Percentiles rank a stretch among this genome's conserved stretches.
Evolutionary conservation across 2,888 invertebrate species (phyloP).

Genomic region (Acleris emargana): DNA sequence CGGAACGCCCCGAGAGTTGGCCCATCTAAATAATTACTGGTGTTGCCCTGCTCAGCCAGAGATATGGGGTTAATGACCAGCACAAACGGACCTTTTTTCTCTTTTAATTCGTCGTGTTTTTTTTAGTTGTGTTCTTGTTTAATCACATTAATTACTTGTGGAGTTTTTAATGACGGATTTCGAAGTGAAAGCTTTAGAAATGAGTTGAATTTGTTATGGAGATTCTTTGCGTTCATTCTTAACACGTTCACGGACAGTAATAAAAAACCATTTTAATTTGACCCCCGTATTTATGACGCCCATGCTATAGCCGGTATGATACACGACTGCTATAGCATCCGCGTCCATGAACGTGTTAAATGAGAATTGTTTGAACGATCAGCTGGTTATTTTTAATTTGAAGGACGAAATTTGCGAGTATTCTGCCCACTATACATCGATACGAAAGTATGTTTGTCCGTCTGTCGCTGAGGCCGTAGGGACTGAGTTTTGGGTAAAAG

Average conservation of each 20-base stretch:
- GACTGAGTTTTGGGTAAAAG: no score
- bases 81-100: constrained; percentile 40
- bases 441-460: no score
- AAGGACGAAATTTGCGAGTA: no score
- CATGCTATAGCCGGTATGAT: no score
- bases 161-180: constrained; percentile 33
- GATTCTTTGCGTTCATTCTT: constrained; percentile 5
- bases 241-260: no score
- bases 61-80: constrained; percentile 57
- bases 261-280: no score
- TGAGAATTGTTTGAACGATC: background rate
- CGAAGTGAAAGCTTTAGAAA: constrained; percentile 26
- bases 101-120: constrained; percentile 46
- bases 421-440: no score
- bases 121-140: constrained; percentile 29
- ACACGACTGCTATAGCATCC: no score
- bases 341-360: no score
- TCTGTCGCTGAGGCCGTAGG: no score
- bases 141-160: constrained; percentile 32
- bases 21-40: constrained; percentile 50
- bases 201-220: constrained; percentile 23
- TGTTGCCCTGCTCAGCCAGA: constrained; percentile 43
- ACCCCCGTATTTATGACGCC: no score
- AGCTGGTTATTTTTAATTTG: no score
- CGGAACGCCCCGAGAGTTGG: constrained; percentile 16